Conservation (phyloP, 2,113 vertebrate genomes). For the Eublepharis macularius region DNA sequence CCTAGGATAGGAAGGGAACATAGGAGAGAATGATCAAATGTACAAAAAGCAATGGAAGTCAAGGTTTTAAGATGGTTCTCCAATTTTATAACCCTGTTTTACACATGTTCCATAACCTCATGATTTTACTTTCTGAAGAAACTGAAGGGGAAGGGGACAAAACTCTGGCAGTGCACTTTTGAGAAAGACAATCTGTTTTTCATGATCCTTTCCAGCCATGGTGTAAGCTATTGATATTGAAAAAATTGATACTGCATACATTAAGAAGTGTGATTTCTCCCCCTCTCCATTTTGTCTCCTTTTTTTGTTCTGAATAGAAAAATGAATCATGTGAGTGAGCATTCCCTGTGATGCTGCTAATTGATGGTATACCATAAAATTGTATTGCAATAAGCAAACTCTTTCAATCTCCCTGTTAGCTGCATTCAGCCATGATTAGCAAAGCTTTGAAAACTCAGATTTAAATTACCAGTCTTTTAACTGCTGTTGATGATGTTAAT, state of each 20-base stretch:
- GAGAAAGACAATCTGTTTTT: conserved; percentile 45
- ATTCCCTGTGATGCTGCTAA: conserved; percentile 72
- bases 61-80: not conserved
- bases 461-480: conserved; percentile 82
- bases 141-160: conserved; percentile 2
- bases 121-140: conserved; percentile 14
- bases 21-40: no score
- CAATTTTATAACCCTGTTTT: not conserved
- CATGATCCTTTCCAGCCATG: conserved; percentile 42
- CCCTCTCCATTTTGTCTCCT: not conserved
- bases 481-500: conserved; percentile 90
- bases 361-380: conserved; percentile 77
- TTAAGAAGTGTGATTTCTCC: conserved; percentile 36
- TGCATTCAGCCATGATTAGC: conserved; percentile 76
- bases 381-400: conserved; percentile 73
- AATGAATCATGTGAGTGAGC: conserved; percentile 64
- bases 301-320: conserved; percentile 60
- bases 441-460: conserved; percentile 82
- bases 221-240: conserved; percentile 46
- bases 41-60: not conserved
- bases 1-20: no score
- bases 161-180: conserved; percentile 8
- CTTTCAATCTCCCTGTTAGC: conserved; percentile 74
- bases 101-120: not conserved
- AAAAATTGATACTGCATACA: conserved; percentile 50